These are phyloP conservation scores for Parnassius orleans DNA, from an alignment of 2,888 invertebrate genomes.

Conservation along the genomic window DNA sequence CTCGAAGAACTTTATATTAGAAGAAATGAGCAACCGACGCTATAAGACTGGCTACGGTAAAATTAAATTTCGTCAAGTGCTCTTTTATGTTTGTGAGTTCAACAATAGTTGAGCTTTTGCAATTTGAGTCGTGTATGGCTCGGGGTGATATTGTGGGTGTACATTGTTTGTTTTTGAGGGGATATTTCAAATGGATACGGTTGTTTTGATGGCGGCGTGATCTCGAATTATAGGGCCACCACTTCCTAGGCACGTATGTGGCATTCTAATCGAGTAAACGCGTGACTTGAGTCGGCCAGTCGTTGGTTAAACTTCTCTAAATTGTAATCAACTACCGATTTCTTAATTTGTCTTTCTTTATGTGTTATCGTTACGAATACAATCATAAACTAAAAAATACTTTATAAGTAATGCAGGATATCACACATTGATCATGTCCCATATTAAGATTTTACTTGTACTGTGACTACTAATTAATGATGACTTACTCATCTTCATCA, in stretches of 20 bases:
- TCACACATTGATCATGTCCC: no score
- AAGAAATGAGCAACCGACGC: slow-evolving; percentile 26
- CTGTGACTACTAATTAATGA: no score
- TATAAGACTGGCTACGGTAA: slow-evolving; percentile 36
- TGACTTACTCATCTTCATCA: no score
- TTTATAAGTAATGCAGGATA: no score
- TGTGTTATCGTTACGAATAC: no score
- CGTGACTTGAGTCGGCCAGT: slow-evolving; percentile 28
- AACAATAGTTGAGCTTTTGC: slow-evolving; percentile 67
- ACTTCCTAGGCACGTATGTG: slow-evolving; percentile 50
- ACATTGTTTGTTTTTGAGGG: slow-evolving; percentile 67
- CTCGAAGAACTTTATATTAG: slow-evolving; percentile 25
- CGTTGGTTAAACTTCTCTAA: not conserved
- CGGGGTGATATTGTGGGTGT: slow-evolving; percentile 58
- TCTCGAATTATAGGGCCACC: slow-evolving; percentile 52
- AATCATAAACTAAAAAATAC: no score
- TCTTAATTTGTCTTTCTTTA: no score
- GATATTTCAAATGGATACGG: slow-evolving; percentile 53
- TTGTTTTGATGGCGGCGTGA: slow-evolving; percentile 46
- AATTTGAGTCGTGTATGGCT: slow-evolving; percentile 68
- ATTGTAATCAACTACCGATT: not conserved
- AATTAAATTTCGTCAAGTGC: slow-evolving; percentile 34
- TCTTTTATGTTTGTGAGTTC: slow-evolving; percentile 48
- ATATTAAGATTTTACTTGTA: no score
- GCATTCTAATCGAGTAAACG: slow-evolving; percentile 43